Percentiles rank a stretch among this genome's conserved stretches.
phyloP scores from a whole-genome alignment of 1,140 invertebrate species.

The Diuraphis noxia region DNA sequence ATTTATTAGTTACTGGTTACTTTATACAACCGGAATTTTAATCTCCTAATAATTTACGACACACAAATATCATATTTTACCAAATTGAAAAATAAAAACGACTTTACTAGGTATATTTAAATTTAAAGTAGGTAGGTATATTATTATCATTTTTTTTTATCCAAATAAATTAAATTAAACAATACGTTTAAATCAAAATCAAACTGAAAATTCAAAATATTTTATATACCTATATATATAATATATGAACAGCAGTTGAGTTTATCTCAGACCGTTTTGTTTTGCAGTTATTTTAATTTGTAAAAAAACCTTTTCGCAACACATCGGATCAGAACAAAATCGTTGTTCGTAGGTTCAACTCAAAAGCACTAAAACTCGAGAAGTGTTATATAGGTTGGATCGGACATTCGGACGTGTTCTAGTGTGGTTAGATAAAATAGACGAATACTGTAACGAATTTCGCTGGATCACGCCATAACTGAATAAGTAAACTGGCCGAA shows the following conservation, averaged over 20 bases:
- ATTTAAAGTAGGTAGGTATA: background rate
- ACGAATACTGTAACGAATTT: constrained; percentile 40
- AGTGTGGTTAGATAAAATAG: background rate
- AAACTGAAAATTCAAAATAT: background rate
- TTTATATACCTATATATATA: background rate
- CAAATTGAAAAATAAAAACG: background rate
- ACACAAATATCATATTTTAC: background rate
- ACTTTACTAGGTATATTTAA: background rate
- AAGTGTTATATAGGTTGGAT: background rate
- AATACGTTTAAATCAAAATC: background rate
- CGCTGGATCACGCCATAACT: constrained; percentile 25
- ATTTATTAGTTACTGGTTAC: background rate
- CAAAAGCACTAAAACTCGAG: background rate
- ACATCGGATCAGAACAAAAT: background rate
- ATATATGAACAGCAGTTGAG: background rate
- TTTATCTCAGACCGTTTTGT: background rate
- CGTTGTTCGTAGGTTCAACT: background rate
- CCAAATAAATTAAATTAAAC: background rate
- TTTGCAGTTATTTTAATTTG: background rate
- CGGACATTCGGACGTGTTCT: constrained; percentile 12
- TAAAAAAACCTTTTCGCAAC: background rate
- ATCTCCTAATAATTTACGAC: background rate
- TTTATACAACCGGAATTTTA: background rate
- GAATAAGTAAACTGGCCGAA: constrained; percentile 36
- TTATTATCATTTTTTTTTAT: background rate